Percentiles rank a stretch among this genome's conserved stretches.
Evolutionary conservation across 2,113 vertebrate genomes (phyloP).

Genomic region (Lagopus muta): DNA sequence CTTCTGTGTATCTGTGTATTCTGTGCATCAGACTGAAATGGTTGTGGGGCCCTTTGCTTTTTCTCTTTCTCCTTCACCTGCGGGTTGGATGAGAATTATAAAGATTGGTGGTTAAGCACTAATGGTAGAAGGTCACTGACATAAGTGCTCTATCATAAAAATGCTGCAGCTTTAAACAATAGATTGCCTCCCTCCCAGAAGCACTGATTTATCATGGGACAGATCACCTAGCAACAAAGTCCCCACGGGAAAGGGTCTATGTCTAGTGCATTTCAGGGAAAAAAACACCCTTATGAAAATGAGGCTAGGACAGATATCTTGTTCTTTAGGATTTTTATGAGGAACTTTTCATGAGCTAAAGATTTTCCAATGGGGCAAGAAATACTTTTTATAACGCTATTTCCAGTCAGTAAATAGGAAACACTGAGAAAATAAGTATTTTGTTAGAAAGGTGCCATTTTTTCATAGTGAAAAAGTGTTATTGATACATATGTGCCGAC

Average conservation of each 20-base stretch:
- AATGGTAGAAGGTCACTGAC: not conserved
- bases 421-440: not conserved
- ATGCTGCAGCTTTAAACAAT: not conserved
- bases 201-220: not conserved
- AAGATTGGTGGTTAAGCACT: not conserved
- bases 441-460: not conserved
- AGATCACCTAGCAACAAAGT: not conserved
- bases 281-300: not conserved
- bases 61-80: not conserved
- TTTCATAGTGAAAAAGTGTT: not conserved
- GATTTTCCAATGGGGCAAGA: not conserved
- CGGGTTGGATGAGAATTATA: not conserved
- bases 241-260: not conserved
- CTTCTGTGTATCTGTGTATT: not conserved
- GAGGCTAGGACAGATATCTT: not conserved
- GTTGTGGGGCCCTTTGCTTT: rapidly evolving
- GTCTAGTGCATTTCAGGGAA: not conserved
- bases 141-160: not conserved
- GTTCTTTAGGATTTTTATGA: not conserved
- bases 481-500: not conserved
- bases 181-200: not conserved
- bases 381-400: not conserved
- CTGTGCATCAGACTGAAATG: too few relatives aligned
- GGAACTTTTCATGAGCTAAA: not conserved
- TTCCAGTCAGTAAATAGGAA: not conserved